Evolutionary conservation across 2,797 vertebrate species (phyloP), one percentile per base, ranked within the genome.

Genomic region (Dromococcyx pavoninus): DNA sequence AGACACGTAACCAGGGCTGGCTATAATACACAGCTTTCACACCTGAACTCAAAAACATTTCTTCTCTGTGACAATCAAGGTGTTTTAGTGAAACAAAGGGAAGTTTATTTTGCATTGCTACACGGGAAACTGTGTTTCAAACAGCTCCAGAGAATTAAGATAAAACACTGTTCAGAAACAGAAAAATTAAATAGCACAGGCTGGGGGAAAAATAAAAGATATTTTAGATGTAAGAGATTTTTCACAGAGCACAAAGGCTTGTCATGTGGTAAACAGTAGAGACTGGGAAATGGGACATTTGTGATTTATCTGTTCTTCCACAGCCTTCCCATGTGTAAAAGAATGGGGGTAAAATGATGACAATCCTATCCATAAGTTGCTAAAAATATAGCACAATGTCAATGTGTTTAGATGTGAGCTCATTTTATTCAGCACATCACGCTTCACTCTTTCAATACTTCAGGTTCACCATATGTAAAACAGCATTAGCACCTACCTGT

Each of bases 301-400:
- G 44, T 67, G 41, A 91, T 94, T 87, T 73, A 65, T 90, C 71
- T 86, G 27, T 62, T 80, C 88, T 94, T 60, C 56, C 82, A 79
- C 57, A 90, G 88, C 65, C 19, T 79, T 74, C 53, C 56, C 57
- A 33, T 41, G 66, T 61, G 46, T 24, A 23, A 48, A 48, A 48
- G 70, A 86, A 35, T 41, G 33, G 32, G 24, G 39, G 48, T 54
- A 82, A 71, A 71, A 91, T 73, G 93, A 62, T 15, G n/a, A 79
- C 64, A 96, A 48, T 32, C 28, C 66, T 64, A 51, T 5, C 66
- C 92, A 5, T 27, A 56, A 79, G 30, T 22, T 50, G 79, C 64
- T 87, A 93, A 84, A 94, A 93, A 92, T 56, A 57, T 2, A 73
- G 67, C 60, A 56, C 32, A 79, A 41, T 74, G 90, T 56, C 71